These are phyloP conservation scores for Pseudopodoces humilis DNA, from an alignment of 2,113 vertebrate species.

Conservation along the genomic window DNA sequence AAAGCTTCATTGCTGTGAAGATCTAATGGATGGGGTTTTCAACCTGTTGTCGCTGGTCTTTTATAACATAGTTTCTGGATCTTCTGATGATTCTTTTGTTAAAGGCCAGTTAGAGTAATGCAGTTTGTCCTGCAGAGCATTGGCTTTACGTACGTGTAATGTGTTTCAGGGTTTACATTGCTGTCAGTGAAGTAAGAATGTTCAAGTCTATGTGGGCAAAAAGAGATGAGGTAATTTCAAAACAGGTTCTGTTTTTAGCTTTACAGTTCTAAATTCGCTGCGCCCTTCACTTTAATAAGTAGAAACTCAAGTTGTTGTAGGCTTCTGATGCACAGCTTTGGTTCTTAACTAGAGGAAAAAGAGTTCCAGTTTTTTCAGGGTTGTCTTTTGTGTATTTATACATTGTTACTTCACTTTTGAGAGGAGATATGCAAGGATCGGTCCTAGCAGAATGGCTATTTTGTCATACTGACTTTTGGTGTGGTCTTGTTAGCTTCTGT, in stretches of 20 bases:
- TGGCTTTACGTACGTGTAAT: not conserved
- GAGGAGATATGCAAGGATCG: not conserved
- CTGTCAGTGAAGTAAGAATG: not conserved
- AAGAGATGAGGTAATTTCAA: not conserved
- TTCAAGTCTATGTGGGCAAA: not conserved
- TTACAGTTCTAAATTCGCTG: not conserved
- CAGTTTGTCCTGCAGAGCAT: not conserved
- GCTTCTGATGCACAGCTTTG: not conserved
- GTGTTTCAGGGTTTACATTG: not conserved
- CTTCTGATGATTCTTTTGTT: slow-evolving; percentile 28
- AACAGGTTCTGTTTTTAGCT: not conserved
- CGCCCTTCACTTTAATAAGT: not conserved
- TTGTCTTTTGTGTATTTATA: not conserved
- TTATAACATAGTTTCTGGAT: not conserved
- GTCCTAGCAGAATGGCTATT: not conserved
- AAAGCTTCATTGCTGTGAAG: not conserved
- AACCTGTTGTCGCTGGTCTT: slow-evolving; percentile 47
- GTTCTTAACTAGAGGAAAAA: not conserved
- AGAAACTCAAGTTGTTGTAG: not conserved
- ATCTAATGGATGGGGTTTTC: not conserved
- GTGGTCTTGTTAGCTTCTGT: not conserved
- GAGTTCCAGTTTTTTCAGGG: not conserved
- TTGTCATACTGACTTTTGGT: not conserved
- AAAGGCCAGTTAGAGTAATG: not conserved
- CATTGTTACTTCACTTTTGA: not conserved